Conservation (phyloP, 2,797 vertebrate species). For the Thaleichthys pacificus region DNA sequence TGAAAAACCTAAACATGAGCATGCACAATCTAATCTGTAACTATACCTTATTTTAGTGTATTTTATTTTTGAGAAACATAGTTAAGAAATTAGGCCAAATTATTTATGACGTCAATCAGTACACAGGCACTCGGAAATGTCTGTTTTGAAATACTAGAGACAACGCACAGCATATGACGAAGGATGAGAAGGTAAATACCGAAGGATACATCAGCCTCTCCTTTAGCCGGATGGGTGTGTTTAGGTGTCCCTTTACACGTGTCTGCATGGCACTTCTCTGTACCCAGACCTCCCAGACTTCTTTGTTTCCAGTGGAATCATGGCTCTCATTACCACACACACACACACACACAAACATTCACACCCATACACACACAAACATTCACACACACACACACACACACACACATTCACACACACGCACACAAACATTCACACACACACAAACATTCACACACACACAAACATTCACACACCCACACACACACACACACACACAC, state of each 20-base stretch:
- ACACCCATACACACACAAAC: constrained; percentile 9
- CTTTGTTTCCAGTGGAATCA: constrained; percentile 50
- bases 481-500: constrained; percentile 7
- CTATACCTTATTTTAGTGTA: too few relatives aligned
- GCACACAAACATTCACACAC: too few relatives aligned
- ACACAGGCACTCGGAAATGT: too few relatives aligned
- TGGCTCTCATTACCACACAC: constrained; percentile 5
- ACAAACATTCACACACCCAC: too few relatives aligned
- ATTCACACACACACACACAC: constrained; percentile 8
- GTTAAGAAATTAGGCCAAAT: too few relatives aligned
- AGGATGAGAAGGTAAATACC: not conserved
- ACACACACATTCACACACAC: too few relatives aligned
- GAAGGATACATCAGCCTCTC: too few relatives aligned
- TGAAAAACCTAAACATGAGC: too few relatives aligned
- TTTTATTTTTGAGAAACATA: too few relatives aligned
- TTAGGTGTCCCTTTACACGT: not conserved
- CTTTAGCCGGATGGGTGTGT: not conserved
- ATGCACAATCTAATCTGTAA: too few relatives aligned
- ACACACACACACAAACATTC: not conserved
- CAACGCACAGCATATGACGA: not conserved
- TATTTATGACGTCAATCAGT: too few relatives aligned
- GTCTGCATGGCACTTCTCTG: constrained; percentile 12
- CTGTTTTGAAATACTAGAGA: not conserved
- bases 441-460: constrained; percentile 10
- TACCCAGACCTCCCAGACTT: constrained; percentile 32